Evolutionary conservation across 2,888 invertebrate genomes (phyloP).

Genomic region (Scaptodrosophila latifasciaeformis): DNA sequence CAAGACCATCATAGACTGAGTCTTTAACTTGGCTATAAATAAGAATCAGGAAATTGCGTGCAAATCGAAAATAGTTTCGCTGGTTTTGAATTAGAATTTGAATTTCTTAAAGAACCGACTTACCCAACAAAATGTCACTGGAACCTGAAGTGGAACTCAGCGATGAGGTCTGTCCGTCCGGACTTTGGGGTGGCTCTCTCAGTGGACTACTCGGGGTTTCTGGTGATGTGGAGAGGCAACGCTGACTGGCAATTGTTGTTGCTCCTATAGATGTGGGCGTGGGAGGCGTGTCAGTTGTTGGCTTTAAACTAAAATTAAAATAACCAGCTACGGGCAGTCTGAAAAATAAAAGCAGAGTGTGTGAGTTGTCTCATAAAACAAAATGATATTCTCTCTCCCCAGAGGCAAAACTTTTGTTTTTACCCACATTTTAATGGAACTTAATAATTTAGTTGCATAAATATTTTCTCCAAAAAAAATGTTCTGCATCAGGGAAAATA

Average conservation of each 20-base stretch:
- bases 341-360: no score
- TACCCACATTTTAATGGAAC: no score
- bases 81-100: no score
- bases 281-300: constrained; percentile 22
- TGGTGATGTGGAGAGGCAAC: constrained; percentile 66
- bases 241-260: constrained; percentile 30
- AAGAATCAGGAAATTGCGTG: constrained; percentile 17
- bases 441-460: no score
- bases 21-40: constrained; percentile 5
- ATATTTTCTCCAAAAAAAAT: no score
- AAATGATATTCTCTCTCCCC: no score
- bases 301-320: constrained; percentile 38
- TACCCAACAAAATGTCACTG: constrained; percentile 73
- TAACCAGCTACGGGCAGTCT: constrained; percentile 34
- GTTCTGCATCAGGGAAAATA: no score
- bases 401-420: no score
- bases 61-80: constrained; percentile 4
- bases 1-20: no score
- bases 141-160: constrained; percentile 72
- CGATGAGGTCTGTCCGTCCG: constrained; percentile 73
- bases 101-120: no score
- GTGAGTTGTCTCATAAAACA: no score
- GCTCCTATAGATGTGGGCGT: constrained; percentile 16
- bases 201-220: constrained; percentile 71
- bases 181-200: constrained; percentile 70